phyloP scores from a whole-genome alignment of 2,888 invertebrate genomes.

The Pristionchus arcanus region DNA sequence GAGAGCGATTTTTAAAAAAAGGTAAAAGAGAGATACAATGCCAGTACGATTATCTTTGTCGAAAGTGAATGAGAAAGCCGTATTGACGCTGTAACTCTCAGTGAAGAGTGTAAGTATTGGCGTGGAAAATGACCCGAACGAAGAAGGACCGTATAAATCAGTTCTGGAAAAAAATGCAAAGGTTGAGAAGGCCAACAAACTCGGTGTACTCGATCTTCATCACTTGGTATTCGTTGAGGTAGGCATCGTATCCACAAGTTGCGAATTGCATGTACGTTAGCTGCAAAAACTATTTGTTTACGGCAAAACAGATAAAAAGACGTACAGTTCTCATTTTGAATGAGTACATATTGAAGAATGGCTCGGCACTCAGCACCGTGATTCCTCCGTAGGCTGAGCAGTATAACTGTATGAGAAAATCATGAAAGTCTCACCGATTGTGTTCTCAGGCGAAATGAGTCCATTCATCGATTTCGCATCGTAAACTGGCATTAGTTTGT shows the following conservation, averaged over 20 bases:
- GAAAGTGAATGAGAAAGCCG: background rate
- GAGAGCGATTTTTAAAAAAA: too few species aligned
- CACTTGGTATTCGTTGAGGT: constrained; percentile 34
- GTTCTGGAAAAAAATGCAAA: background rate
- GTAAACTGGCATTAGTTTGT: constrained; percentile 12
- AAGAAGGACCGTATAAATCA: background rate
- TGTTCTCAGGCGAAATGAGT: background rate
- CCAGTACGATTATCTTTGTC: constrained; percentile 1
- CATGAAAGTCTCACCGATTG: background rate
- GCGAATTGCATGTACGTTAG: background rate
- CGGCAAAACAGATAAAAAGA: background rate
- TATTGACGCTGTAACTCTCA: constrained; percentile 8
- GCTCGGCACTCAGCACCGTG: constrained; percentile 30
- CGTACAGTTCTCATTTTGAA: constrained; percentile 16
- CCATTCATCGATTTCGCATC: constrained; percentile 16
- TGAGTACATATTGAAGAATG: constrained; percentile 30
- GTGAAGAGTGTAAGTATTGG: constrained; percentile 40
- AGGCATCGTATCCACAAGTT: constrained; percentile 32
- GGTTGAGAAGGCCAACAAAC: too few species aligned
- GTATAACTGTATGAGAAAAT: background rate
- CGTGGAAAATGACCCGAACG: background rate
- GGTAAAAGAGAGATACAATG: background rate
- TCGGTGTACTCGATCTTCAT: constrained; percentile 38
- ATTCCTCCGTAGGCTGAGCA: background rate
- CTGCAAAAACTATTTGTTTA: background rate